Evolutionary conservation across 2,797 vertebrate genomes (phyloP).

Genomic region (Sebastolobus altivelis): DNA sequence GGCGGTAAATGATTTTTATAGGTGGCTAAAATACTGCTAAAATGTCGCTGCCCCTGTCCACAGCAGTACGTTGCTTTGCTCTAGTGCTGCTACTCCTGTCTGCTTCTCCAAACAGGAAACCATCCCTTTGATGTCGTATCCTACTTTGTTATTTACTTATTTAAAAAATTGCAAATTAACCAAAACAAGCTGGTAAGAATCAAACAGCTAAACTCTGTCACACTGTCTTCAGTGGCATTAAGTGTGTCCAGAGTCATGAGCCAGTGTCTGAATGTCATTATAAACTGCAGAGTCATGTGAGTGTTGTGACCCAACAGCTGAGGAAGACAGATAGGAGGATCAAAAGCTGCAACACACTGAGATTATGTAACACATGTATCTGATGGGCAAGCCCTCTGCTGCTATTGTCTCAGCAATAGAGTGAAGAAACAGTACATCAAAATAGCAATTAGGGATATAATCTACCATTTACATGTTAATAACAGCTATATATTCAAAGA

Average conservation of each 20-base stretch:
- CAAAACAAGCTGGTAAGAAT: neutral
- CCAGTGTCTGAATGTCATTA: neutral
- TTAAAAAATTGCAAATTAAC: no score
- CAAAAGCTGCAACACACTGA: conserved; percentile 5
- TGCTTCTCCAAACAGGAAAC: no score
- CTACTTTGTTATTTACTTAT: no score
- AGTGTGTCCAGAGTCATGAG: neutral
- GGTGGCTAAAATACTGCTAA: no score
- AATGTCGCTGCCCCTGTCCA: no score
- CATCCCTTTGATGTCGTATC: no score
- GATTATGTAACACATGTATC: conserved; percentile 21
- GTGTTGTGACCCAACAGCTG: conserved; percentile 14
- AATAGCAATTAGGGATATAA: neutral
- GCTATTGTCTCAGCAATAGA: neutral
- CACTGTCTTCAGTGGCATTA: neutral
- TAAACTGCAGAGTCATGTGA: conserved; percentile 26
- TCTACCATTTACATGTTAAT: neutral
- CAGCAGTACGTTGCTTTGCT: no score
- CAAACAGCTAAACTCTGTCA: neutral
- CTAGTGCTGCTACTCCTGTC: no score
- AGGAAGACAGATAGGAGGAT: conserved; percentile 47
- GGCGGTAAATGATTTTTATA: no score
- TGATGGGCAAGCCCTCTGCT: neutral
- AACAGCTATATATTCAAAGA: neutral
- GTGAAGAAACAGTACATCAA: neutral